Base-by-base conservation (phyloP, 2,797 vertebrate genomes). In the Pantherophis vulpinus region DNA sequence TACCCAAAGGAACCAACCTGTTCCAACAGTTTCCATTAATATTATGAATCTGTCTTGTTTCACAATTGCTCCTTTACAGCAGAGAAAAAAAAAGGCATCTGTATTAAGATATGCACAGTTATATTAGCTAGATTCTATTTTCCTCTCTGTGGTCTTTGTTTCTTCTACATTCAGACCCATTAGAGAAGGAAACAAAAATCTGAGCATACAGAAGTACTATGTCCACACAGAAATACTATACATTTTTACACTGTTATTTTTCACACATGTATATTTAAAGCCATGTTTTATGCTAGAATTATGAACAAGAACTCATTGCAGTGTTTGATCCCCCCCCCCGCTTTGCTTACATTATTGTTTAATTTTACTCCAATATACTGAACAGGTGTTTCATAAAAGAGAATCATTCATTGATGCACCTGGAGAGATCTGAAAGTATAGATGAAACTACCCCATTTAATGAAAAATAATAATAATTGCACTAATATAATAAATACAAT, bases 371-470 rank as follows among this genome's bases (percentile, higher is more conserved):
- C 58, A 87, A 42, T 16, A 83, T 29, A 60, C 87, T 89, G 58
- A 94, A 92, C 60, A 87, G 79, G 59, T 94, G 42, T 86, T 79
- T 90, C 83, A 92, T 92, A 74, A 87, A 79, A 90, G 42, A 54
- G 42, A 42, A 58, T 23, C 14, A 86, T 89, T 89, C 93, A 91
- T 11, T 42, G 6, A 90, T 42, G 42, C 86, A 74, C 86, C 61
- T 94, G 23, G 42, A 93, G 74, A 90, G 56, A 90, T 90, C 90
- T 14, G 18, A 32, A 94, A 55, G 74, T 87, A 25, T 60, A 90
- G 63, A 90, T 91, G 3, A 90, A 93, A 95, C 63, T 32, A n/a
- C 16, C 32, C 0, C 58, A 59, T 88, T 47, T 86, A 93, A 94
- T 11, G 18, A 63, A 92, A 58, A 58, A 89, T 90, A 54, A 60